These are phyloP conservation scores for Salticus scenicus DNA, from an alignment of 2,888 invertebrate genomes.

Conservation along the genomic window DNA sequence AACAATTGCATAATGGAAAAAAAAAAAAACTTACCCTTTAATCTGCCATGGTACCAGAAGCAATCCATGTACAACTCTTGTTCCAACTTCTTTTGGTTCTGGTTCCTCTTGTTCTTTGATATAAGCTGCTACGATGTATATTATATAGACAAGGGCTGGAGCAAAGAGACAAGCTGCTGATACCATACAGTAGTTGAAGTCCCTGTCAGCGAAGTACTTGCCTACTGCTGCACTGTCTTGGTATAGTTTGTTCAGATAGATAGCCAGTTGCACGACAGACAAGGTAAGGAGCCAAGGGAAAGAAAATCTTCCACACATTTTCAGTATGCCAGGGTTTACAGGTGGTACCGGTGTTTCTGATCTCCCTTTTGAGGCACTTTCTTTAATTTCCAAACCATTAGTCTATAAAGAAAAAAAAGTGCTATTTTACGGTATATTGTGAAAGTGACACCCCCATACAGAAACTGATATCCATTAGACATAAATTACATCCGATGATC, in stretches of 20 bases:
- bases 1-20: too few species aligned
- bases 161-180: constrained; percentile 58
- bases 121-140: constrained; percentile 69
- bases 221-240: constrained; percentile 71
- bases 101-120: constrained; percentile 66
- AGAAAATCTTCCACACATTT: constrained; percentile 43
- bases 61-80: constrained; percentile 71
- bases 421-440: too few species aligned
- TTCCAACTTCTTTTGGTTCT: constrained; percentile 62
- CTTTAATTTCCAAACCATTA: not conserved
- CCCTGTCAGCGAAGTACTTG: constrained; percentile 54
- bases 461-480: too few species aligned
- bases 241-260: constrained; percentile 72
- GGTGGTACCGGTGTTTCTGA: not conserved
- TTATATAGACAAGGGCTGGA: constrained; percentile 71
- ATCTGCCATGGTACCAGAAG: constrained; percentile 72
- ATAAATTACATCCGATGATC: too few species aligned
- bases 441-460: too few species aligned
- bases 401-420: not conserved
- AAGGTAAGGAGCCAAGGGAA: constrained; percentile 68
- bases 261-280: constrained; percentile 59
- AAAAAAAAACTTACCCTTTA: constrained; percentile 70
- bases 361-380: too few species aligned
- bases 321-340: constrained; percentile 11
- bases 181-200: constrained; percentile 61